A percentile compares a stretch with the other conserved stretches of the same genome.
phyloP scores from a whole-genome alignment of 1,140 invertebrate species.

The Cotesia typhae region DNA sequence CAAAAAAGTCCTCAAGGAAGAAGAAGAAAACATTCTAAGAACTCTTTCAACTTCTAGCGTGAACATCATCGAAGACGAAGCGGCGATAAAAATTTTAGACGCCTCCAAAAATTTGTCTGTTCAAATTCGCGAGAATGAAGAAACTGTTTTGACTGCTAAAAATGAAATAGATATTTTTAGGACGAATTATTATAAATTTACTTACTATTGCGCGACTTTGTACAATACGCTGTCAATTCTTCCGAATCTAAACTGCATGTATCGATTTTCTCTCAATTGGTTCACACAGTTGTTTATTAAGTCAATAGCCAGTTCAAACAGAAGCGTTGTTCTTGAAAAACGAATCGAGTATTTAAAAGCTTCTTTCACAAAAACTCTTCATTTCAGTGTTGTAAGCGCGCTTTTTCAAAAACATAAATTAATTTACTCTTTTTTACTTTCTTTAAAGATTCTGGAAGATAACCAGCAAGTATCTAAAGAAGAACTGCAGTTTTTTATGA shows the following conservation, averaged over 20 bases:
- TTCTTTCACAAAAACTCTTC: conserved; percentile 73
- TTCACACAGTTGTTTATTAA: conserved; percentile 73
- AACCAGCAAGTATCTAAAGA: conserved; percentile 67
- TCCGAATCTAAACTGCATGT: conserved; percentile 78
- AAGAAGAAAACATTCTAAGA: conserved; percentile 76
- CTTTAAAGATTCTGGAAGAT: conserved; percentile 62
- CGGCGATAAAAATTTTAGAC: conserved; percentile 73
- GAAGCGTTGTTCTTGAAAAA: conserved; percentile 66
- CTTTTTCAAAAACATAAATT: conserved; percentile 79
- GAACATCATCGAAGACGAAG: conserved; percentile 80
- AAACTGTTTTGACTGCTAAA: conserved; percentile 58
- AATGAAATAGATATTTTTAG: conserved; percentile 68
- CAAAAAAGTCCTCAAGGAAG: conserved; percentile 71
- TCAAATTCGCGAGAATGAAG: conserved; percentile 70
- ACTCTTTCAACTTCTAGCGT: conserved; percentile 72
- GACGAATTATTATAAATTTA: conserved; percentile 71
- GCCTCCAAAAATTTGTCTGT: conserved; percentile 73
- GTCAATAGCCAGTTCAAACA: conserved; percentile 73
- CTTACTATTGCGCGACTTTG: conserved; percentile 71
- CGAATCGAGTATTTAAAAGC: conserved; percentile 68
- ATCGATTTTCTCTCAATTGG: conserved; percentile 74
- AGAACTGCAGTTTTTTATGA: conserved; percentile 71
- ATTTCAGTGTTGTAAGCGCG: conserved; percentile 73
- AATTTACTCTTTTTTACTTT: conserved; percentile 75
- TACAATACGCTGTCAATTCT: conserved; percentile 75